Percentiles rank a stretch among this genome's conserved stretches.
Conservation (phyloP, 2,797 vertebrate genomes). For the Galago senegalensis region DNA sequence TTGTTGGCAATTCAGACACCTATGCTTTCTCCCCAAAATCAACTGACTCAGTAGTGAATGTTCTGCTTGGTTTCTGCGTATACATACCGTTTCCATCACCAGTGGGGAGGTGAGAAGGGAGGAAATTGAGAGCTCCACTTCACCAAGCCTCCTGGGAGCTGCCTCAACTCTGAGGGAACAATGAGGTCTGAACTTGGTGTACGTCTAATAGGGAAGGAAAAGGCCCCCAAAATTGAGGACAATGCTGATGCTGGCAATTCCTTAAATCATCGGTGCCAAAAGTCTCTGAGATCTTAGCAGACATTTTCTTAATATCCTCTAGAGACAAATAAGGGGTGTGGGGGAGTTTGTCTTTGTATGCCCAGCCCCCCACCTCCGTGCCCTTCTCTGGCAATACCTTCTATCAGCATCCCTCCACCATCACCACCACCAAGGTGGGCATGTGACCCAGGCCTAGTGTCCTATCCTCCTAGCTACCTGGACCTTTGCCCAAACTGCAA, state of each 20-base stretch:
- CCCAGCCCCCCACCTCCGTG: not conserved
- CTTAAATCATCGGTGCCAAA: not conserved
- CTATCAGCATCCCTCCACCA: rapidly evolving
- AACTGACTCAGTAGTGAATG: not conserved
- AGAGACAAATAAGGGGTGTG: not conserved
- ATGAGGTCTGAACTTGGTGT: not conserved
- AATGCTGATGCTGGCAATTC: not conserved
- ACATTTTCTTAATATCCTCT: not conserved
- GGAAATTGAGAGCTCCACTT: not conserved
- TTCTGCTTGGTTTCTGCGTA: not conserved
- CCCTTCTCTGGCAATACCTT: not conserved
- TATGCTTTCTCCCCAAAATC: not conserved
- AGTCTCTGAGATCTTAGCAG: not conserved
- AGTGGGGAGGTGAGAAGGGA: too few species aligned
- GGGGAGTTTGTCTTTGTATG: not conserved
- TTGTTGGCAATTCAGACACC: not conserved
- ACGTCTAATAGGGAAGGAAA: not conserved
- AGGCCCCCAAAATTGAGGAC: not conserved
- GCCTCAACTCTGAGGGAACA: not conserved
- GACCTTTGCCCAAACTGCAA: not conserved
- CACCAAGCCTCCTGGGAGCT: not conserved
- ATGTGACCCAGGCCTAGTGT: not conserved
- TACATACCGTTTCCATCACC: not conserved
- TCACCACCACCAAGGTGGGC: not conserved
- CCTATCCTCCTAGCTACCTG: not conserved